These are phyloP conservation scores for Mycetomoellerius zeteki DNA, from an alignment of 1,140 invertebrate genomes.

Conservation along the genomic window DNA sequence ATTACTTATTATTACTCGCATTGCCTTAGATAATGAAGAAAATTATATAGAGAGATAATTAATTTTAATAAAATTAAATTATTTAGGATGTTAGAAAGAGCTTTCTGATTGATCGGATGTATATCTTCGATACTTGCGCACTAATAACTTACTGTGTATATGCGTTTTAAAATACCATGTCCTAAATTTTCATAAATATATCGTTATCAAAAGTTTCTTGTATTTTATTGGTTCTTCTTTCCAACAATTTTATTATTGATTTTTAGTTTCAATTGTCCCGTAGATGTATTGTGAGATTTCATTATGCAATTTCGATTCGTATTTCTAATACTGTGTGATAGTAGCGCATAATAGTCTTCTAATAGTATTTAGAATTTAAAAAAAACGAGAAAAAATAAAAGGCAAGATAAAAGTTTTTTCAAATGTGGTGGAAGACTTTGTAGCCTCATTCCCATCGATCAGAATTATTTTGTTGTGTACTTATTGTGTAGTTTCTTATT, in stretches of 20 bases:
- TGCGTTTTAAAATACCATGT: background rate
- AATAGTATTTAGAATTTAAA: no score
- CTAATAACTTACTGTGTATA: background rate
- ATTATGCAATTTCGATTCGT: no score
- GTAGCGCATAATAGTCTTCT: no score
- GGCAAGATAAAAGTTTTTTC: background rate
- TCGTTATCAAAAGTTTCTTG: background rate
- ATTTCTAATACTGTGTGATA: no score
- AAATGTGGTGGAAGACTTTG: background rate
- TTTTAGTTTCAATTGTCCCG: background rate
- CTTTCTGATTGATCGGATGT: background rate
- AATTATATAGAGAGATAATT: background rate
- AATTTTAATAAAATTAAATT: slow-evolving; percentile 11
- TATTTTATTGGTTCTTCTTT: background rate
- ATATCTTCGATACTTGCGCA: background rate
- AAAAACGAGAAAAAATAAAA: background rate
- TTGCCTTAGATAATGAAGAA: slow-evolving; percentile 15
- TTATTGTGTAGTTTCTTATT: no score
- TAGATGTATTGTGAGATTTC: background rate
- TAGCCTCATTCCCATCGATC: background rate
- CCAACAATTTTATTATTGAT: background rate
- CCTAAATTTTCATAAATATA: background rate
- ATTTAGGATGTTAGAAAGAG: background rate
- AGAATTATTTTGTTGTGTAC: no score
- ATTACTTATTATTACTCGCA: background rate